Evolutionary conservation across 1,140 invertebrate genomes (phyloP).

Genomic region (Tetragonula clypearis): DNA sequence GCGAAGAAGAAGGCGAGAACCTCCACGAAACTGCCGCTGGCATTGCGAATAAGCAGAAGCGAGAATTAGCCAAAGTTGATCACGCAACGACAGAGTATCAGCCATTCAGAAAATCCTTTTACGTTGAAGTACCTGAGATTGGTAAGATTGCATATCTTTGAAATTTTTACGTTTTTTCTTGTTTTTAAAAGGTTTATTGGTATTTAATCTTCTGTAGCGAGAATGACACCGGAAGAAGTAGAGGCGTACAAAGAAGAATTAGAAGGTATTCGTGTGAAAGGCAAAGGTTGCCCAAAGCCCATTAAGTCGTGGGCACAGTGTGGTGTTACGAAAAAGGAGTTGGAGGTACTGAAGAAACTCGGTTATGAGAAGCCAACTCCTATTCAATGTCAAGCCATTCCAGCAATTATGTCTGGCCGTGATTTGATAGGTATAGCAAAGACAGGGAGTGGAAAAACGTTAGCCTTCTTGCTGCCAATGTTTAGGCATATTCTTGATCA

Average conservation of each 20-base stretch:
- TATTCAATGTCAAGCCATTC: constrained; percentile 99
- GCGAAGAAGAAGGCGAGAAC: constrained; percentile 97
- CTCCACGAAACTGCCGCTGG: constrained; percentile 95
- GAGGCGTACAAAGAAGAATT: constrained; percentile 92
- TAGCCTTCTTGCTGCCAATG: constrained; percentile 99
- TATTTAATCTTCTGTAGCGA: constrained; percentile 82
- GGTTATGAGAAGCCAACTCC: constrained; percentile 99
- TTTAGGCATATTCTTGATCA: constrained; percentile 99
- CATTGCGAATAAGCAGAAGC: constrained; percentile 93
- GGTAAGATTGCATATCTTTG: constrained; percentile 62
- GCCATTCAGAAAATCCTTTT: constrained; percentile 97
- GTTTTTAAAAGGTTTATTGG: too few relatives aligned
- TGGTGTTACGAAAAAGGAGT: constrained; percentile 97
- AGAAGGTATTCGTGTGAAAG: constrained; percentile 93
- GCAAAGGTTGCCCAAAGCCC: constrained; percentile 95
- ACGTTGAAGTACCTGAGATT: constrained; percentile 95
- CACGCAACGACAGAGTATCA: constrained; percentile 92
- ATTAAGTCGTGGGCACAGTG: constrained; percentile 99
- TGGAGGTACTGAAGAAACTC: constrained; percentile 96
- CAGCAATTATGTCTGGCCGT: constrained; percentile 98
- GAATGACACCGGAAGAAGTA: constrained; percentile 95
- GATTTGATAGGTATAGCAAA: constrained; percentile 99
- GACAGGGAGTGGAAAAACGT: constrained; percentile 99
- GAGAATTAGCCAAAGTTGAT: constrained; percentile 95
- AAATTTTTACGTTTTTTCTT: too few relatives aligned